Conservation (phyloP, 1,140 invertebrate species). For the Ostrea denselamellosa region DNA sequence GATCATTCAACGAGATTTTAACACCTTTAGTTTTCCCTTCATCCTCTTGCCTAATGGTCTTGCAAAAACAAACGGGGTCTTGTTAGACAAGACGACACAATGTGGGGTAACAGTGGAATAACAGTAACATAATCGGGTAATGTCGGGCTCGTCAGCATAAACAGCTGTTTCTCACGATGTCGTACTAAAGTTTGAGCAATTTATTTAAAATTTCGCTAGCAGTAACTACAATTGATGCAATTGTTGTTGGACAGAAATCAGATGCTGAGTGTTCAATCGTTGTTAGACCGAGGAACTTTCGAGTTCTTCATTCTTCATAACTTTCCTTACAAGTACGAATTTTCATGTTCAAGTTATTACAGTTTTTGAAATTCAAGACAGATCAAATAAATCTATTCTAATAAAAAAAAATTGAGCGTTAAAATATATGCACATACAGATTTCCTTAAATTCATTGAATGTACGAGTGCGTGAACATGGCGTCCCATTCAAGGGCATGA, state of each 20-base stretch:
- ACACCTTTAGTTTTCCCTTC: background rate
- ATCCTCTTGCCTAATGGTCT: background rate
- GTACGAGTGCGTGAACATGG: background rate
- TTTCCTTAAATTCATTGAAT: background rate
- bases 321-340: background rate
- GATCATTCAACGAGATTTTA: background rate
- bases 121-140: background rate
- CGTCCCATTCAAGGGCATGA: background rate
- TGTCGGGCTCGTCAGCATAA: background rate
- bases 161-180: background rate
- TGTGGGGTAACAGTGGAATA: background rate
- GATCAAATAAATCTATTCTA: background rate
- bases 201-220: background rate
- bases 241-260: too few relatives aligned
- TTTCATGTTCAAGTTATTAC: background rate
- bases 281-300: background rate
- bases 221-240: too few relatives aligned
- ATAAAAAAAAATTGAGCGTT: background rate
- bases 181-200: background rate
- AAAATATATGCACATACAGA: background rate
- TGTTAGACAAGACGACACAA: background rate
- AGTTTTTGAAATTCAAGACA: background rate
- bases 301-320: background rate
- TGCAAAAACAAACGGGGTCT: background rate
- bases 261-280: background rate